Evolutionary conservation across 2,888 invertebrate species (phyloP).

Genomic region (Chymomyza amoena): DNA sequence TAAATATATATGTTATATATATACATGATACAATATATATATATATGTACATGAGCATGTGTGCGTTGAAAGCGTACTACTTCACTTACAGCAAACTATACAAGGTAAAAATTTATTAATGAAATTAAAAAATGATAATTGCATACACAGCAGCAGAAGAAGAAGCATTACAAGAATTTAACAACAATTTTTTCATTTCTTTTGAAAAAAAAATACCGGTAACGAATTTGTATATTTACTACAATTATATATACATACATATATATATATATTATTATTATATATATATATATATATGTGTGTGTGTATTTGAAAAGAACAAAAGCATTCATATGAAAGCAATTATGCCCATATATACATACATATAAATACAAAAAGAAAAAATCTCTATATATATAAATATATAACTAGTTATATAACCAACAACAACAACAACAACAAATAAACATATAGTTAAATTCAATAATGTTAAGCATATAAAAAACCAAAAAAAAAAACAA

Average conservation of each 20-base stretch:
- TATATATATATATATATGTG: constrained; percentile 19
- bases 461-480: constrained; percentile 65
- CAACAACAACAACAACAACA: constrained; percentile 72
- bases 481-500: constrained; percentile 7
- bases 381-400: constrained; percentile 43
- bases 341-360: background rate
- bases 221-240: constrained; percentile 71
- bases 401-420: constrained; percentile 62
- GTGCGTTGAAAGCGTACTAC: constrained; percentile 50
- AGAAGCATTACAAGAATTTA: constrained; percentile 63
- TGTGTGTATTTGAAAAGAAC: constrained; percentile 6
- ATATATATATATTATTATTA: constrained; percentile 25
- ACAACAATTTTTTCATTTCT: constrained; percentile 66
- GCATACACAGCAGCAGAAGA: constrained; percentile 61
- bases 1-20: constrained; percentile 37
- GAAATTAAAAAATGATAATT: constrained; percentile 15
- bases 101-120: constrained; percentile 51
- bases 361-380: background rate
- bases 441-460: constrained; percentile 71
- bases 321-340: background rate
- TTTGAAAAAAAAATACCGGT: constrained; percentile 58
- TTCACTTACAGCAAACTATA: constrained; percentile 71
- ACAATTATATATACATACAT: constrained; percentile 36
- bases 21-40: no score
- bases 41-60: background rate